Conservation (phyloP, 2,888 invertebrate species). For the Lasiommata megera region DNA sequence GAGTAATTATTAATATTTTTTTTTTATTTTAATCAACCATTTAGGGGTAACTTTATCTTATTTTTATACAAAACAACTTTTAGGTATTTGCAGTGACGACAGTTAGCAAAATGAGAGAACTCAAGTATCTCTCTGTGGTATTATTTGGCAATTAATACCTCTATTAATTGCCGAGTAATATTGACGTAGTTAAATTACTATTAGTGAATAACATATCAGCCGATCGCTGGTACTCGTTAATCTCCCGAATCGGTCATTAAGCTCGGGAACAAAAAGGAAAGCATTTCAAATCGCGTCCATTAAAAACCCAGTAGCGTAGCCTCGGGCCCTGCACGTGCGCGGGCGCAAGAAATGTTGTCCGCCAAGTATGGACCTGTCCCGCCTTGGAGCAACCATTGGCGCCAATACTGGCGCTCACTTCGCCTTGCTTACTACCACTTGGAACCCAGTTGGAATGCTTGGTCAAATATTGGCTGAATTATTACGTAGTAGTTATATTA, state of each 20-base stretch:
- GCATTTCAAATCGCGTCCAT: slow-evolving; percentile 57
- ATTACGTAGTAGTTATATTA: slow-evolving; percentile 1
- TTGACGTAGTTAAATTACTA: background rate
- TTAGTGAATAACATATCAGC: background rate
- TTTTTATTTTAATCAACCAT: too few relatives aligned
- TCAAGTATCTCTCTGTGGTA: too few relatives aligned
- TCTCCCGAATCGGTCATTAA: slow-evolving; percentile 30
- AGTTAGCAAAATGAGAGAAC: too few relatives aligned
- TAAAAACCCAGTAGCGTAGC: slow-evolving; percentile 70
- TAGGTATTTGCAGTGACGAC: too few relatives aligned
- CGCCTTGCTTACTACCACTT: background rate
- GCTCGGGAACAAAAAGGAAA: slow-evolving; percentile 44
- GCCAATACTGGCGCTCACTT: slow-evolving; percentile 7
- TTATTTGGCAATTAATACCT: too few relatives aligned
- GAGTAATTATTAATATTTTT: too few relatives aligned
- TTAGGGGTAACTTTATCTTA: too few relatives aligned
- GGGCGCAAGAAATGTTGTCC: slow-evolving; percentile 43
- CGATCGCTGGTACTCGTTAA: slow-evolving; percentile 18
- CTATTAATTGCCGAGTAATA: too few relatives aligned
- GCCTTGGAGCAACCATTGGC: slow-evolving; percentile 18
- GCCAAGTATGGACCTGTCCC: slow-evolving; percentile 43
- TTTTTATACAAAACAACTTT: too few relatives aligned
- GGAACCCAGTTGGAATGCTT: slow-evolving; percentile 3
- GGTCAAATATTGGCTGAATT: slow-evolving; percentile 22
- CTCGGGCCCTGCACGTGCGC: slow-evolving; percentile 68